These are phyloP conservation scores for Synanthedon formicaeformis DNA, from an alignment of 2,888 invertebrate genomes.

Conservation along the genomic window DNA sequence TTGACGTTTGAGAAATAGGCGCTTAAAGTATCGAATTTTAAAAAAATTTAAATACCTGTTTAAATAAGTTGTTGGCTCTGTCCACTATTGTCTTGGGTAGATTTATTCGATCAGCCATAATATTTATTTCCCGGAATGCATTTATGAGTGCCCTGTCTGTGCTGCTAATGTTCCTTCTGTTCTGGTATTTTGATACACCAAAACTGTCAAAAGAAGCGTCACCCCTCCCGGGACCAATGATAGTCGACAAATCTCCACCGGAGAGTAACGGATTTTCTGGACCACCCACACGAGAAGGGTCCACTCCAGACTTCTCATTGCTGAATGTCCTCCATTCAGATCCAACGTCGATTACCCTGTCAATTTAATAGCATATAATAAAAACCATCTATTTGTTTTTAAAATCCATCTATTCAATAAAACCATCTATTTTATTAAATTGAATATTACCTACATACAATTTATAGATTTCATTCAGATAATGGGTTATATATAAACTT, in stretches of 20 bases:
- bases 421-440: too few relatives aligned
- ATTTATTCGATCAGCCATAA: slow-evolving; percentile 98
- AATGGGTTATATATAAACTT: too few relatives aligned
- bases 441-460: too few relatives aligned
- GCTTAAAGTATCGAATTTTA: not conserved
- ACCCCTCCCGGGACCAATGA: slow-evolving; percentile 82
- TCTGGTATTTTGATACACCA: slow-evolving; percentile 82
- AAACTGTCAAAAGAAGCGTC: slow-evolving; percentile 92
- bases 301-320: slow-evolving; percentile 96
- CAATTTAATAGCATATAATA: not conserved
- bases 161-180: slow-evolving; percentile 87
- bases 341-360: slow-evolving; percentile 98
- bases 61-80: slow-evolving; percentile 95
- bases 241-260: slow-evolving; percentile 96
- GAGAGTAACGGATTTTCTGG: slow-evolving; percentile 97
- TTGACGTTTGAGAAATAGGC: too few relatives aligned
- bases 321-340: slow-evolving; percentile 99
- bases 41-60: slow-evolving; percentile 75
- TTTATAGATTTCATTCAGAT: too few relatives aligned
- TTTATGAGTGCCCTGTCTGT: slow-evolving; percentile 94
- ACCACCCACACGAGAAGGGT: slow-evolving; percentile 99
- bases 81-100: slow-evolving; percentile 97
- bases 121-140: slow-evolving; percentile 96
- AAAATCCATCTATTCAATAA: too few relatives aligned
- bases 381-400: too few relatives aligned